Evolutionary conservation across 2,888 invertebrate species (phyloP).

Genomic region (Galeopsomyia nigrocyanea): DNA sequence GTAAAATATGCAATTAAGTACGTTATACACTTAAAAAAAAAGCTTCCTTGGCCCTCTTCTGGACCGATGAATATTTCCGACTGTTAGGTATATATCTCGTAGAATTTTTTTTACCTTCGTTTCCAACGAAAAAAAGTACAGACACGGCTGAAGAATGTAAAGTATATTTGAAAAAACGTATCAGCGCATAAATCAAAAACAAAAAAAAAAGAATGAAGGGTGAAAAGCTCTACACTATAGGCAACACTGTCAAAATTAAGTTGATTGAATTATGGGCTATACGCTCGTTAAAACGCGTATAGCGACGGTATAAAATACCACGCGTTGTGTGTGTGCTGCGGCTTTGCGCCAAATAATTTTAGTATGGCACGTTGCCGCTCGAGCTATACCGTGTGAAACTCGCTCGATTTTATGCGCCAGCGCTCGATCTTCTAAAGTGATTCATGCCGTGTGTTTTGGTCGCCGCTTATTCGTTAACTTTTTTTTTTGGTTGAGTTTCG

Average conservation of each 20-base stretch:
- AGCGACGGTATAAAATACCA: slow-evolving; percentile 14
- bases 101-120: background rate
- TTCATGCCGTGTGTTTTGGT: too few species aligned
- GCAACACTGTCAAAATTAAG: slow-evolving; percentile 15
- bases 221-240: too few species aligned
- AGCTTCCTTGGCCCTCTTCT: too few species aligned
- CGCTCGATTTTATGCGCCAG: background rate
- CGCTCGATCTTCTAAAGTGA: background rate
- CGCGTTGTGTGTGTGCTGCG: background rate
- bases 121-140: too few species aligned
- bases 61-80: too few species aligned
- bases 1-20: too few species aligned
- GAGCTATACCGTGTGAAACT: background rate
- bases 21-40: too few species aligned
- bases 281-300: slow-evolving; percentile 6
- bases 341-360: slow-evolving; percentile 18
- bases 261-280: slow-evolving; percentile 6
- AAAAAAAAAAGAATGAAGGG: too few species aligned
- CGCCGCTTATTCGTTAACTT: too few species aligned
- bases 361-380: slow-evolving; percentile 4
- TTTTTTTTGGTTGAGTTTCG: slow-evolving; percentile 1
- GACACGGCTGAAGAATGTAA: background rate
- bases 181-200: too few species aligned
- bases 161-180: too few species aligned
- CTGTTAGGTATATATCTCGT: background rate